Percentiles rank a stretch among this genome's conserved stretches.
These are phyloP conservation scores for Diplodus sargus DNA, from an alignment of 2,797 vertebrate species.

Conservation along the genomic window DNA sequence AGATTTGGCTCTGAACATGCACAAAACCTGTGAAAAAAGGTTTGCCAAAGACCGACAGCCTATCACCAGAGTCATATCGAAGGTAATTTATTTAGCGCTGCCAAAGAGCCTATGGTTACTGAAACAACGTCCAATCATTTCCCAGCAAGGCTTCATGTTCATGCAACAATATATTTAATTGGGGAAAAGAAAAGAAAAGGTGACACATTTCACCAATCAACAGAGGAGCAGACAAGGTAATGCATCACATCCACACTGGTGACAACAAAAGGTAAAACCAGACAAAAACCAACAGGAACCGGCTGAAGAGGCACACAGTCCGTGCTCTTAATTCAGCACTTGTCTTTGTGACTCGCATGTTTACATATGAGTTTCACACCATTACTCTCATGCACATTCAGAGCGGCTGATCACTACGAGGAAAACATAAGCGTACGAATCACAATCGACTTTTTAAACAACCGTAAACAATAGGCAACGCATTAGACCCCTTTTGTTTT, in stretches of 20 bases:
- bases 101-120: not conserved
- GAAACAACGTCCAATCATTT: slow-evolving; percentile 1
- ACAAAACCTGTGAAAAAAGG: not conserved
- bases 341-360: slow-evolving; percentile 17
- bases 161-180: slow-evolving; percentile 4
- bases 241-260: slow-evolving; percentile 15
- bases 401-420: not conserved
- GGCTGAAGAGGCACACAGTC: slow-evolving; percentile 22
- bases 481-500: slow-evolving; percentile 26
- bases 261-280: slow-evolving; percentile 20
- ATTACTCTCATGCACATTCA: not conserved
- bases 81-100: slow-evolving; percentile 2
- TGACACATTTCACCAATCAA: slow-evolving; percentile 17
- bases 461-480: slow-evolving; percentile 5
- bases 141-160: not conserved
- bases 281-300: slow-evolving; percentile 20
- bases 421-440: not conserved
- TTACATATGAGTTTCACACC: not conserved
- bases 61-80: slow-evolving; percentile 15
- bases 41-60: not conserved
- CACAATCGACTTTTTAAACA: not conserved
- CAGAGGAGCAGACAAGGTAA: not conserved
- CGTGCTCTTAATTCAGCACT: slow-evolving; percentile 13
- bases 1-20: slow-evolving; percentile 16
- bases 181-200: not conserved